Evolutionary conservation across 2,797 vertebrate species (phyloP).

Genomic region (Acanthurus leucopareius): DNA sequence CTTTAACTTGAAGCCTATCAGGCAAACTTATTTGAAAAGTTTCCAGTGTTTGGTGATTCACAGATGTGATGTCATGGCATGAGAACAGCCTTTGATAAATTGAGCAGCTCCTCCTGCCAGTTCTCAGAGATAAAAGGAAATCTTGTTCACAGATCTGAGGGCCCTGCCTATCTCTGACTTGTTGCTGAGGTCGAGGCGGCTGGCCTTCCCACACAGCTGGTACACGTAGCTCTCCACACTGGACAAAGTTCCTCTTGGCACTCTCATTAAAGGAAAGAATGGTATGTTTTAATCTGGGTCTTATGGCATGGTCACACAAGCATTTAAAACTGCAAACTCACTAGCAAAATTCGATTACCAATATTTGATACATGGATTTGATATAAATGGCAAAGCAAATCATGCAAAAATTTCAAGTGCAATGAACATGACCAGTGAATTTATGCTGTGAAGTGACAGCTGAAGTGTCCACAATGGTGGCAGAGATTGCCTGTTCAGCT

Average conservation of each 20-base stretch:
- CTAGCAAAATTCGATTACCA: too few relatives aligned
- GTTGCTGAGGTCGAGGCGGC: slow-evolving; percentile 61
- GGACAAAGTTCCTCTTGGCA: slow-evolving; percentile 27
- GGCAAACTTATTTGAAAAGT: slow-evolving; percentile 28
- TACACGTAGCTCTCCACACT: slow-evolving; percentile 16
- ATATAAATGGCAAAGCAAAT: too few relatives aligned
- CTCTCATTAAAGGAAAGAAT: slow-evolving; percentile 26
- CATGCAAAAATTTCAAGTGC: too few relatives aligned
- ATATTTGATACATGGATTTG: too few relatives aligned
- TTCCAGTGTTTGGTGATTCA: slow-evolving; percentile 10
- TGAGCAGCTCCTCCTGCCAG: slow-evolving; percentile 17
- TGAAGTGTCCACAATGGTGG: too few relatives aligned
- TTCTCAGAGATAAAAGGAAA: slow-evolving; percentile 65
- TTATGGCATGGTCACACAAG: neutral
- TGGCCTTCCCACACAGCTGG: slow-evolving; percentile 54
- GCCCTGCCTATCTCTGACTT: slow-evolving; percentile 44
- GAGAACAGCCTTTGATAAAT: slow-evolving; percentile 45
- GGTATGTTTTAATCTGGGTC: neutral
- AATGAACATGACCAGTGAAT: too few relatives aligned
- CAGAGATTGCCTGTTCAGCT: too few relatives aligned
- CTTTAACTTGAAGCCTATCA: slow-evolving; percentile 22
- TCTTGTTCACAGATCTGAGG: slow-evolving; percentile 51
- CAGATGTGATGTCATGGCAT: slow-evolving; percentile 56
- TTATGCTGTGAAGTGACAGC: too few relatives aligned
- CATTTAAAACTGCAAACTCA: neutral